Percentiles rank a stretch among this genome's conserved stretches.
phyloP scores from a whole-genome alignment of 1,140 invertebrate species.

The Zaprionus gabonicus region DNA sequence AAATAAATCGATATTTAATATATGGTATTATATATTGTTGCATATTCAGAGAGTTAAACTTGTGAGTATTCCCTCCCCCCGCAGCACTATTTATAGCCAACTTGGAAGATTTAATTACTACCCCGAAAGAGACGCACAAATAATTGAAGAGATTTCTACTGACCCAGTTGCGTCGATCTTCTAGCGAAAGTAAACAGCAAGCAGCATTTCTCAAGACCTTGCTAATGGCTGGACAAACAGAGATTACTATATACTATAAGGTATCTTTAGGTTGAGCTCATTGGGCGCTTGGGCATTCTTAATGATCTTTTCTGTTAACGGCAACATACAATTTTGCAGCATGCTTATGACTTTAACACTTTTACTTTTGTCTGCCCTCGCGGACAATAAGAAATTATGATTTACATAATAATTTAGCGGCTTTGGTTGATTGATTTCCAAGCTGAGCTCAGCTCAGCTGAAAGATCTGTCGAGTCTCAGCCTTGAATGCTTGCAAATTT shows the following conservation, averaged over 20 bases:
- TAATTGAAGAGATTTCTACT: conserved; percentile 4
- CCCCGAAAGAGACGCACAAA: not conserved
- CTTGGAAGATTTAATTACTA: conserved; percentile 1
- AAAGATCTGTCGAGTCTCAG: conserved; percentile 19
- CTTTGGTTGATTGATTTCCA: conserved; percentile 68
- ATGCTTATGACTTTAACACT: conserved; percentile 54
- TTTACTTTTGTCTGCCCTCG: conserved; percentile 47
- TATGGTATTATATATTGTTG: not conserved
- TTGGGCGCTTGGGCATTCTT: conserved; percentile 35
- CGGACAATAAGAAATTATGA: conserved; percentile 65
- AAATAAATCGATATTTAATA: not conserved
- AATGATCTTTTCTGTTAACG: conserved; percentile 33
- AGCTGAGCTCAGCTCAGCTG: not conserved
- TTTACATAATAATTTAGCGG: conserved; percentile 76
- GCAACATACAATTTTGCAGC: conserved; percentile 33
- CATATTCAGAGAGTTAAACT: not conserved
- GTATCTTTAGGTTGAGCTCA: conserved; percentile 20
- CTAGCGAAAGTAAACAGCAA: conserved; percentile 12
- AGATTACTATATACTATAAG: not conserved
- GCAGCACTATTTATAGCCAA: not conserved
- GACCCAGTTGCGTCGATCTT: not conserved
- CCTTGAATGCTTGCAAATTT: conserved; percentile 37
- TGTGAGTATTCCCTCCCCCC: no score
- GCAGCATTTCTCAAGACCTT: not conserved
- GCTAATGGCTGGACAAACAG: not conserved